phyloP scores from a whole-genome alignment of 2,113 vertebrate genomes.

The Vulpes lagopus region DNA sequence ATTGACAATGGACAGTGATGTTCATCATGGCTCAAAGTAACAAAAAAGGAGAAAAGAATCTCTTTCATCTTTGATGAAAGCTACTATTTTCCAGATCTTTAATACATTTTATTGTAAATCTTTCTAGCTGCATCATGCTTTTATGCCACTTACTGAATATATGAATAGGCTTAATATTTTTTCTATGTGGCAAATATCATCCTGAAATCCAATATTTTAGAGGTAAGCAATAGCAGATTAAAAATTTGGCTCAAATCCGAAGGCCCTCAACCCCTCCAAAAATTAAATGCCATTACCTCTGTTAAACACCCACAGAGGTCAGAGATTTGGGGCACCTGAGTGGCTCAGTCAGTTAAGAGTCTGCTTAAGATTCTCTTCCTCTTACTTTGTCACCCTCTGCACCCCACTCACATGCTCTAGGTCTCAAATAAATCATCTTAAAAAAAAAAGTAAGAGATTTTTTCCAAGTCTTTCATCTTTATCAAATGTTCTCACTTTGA shows the following conservation, averaged over 20 bases:
- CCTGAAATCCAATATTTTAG: not conserved
- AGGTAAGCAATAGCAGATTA: not conserved
- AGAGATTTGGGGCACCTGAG: not conserved
- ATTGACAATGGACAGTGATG: not conserved
- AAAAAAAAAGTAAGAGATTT: not conserved
- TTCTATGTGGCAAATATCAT: not conserved
- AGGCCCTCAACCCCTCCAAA: not conserved
- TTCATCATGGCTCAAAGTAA: not conserved
- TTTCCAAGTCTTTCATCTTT: not conserved
- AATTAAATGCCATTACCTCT: not conserved
- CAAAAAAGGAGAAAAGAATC: not conserved
- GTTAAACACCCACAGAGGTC: not conserved
- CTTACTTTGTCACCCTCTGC: not conserved
- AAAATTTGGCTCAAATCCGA: not conserved
- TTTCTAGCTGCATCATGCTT: not conserved
- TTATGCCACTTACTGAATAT: not conserved
- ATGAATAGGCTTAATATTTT: not conserved
- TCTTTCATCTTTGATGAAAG: constrained; percentile 31
- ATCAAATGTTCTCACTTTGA: not conserved
- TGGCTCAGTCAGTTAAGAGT: not conserved
- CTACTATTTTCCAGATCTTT: constrained; percentile 34
- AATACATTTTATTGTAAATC: not conserved
- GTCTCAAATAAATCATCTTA: not conserved
- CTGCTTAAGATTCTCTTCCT: not conserved
- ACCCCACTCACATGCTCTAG: rapidly evolving